A percentile compares a stretch with the other conserved stretches of the same genome.
Evolutionary conservation across 2,888 invertebrate genomes (phyloP).

Genomic region (Acleris emargana): DNA sequence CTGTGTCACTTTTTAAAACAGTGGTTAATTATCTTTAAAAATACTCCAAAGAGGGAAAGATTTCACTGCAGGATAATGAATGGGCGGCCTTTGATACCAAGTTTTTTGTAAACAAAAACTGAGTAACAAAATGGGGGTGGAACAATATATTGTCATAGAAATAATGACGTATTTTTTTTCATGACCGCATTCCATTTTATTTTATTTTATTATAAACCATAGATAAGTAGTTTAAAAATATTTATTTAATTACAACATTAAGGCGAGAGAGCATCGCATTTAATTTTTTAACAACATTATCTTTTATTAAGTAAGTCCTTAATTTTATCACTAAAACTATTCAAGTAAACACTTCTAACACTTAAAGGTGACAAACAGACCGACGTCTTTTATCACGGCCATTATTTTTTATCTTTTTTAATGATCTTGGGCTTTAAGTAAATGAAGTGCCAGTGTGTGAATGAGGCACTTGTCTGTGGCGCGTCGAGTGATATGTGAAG

Average conservation of each 20-base stretch:
- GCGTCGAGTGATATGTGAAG: conserved; percentile 22
- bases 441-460: conserved; percentile 36
- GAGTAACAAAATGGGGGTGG: too few species aligned
- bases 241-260: too few species aligned
- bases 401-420: conserved; percentile 29
- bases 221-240: too few species aligned
- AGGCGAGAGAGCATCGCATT: too few species aligned
- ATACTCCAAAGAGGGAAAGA: conserved; percentile 20
- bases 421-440: conserved; percentile 16
- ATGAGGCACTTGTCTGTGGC: conserved; percentile 32
- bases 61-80: conserved; percentile 9
- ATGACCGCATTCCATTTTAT: too few species aligned
- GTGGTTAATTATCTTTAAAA: conserved; percentile 34
- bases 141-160: too few species aligned
- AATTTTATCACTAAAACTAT: conserved; percentile 9
- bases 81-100: conserved; percentile 8
- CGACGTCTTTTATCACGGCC: conserved; percentile 30
- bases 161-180: too few species aligned
- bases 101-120: not conserved
- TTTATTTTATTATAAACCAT: too few species aligned
- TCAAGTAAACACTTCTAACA: conserved; percentile 25
- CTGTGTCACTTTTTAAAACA: conserved; percentile 33
- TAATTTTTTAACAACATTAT: not conserved
- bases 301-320: not conserved
- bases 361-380: conserved; percentile 34